These are phyloP conservation scores for Eilema caniola DNA, from an alignment of 2,888 invertebrate genomes.

Conservation along the genomic window DNA sequence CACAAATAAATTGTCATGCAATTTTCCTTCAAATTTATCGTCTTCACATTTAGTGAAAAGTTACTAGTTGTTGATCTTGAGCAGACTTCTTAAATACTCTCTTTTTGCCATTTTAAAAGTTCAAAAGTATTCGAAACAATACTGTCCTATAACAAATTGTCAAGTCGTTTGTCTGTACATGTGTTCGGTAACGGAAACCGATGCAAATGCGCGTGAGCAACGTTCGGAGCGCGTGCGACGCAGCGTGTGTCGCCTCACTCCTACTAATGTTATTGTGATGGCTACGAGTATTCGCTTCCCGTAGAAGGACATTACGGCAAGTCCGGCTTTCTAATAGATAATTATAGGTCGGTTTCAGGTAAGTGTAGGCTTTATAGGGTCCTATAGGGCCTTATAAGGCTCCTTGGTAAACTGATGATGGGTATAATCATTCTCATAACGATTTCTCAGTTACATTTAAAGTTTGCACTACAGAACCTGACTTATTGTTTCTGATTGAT, in stretches of 20 bases:
- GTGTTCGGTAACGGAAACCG: slow-evolving; percentile 51
- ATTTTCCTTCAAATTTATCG: too few species aligned
- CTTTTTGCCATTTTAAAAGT: not conserved
- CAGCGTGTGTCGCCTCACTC: slow-evolving; percentile 10
- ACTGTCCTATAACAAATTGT: not conserved
- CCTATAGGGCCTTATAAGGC: not conserved
- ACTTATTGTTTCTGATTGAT: too few species aligned
- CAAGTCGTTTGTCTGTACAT: slow-evolving; percentile 32
- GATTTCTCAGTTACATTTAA: too few species aligned
- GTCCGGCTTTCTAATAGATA: slow-evolving; percentile 7
- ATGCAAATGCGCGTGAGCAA: slow-evolving; percentile 48
- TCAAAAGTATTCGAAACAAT: not conserved
- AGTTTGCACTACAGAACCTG: too few species aligned
- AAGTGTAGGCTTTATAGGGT: not conserved
- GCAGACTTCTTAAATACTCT: too few species aligned
- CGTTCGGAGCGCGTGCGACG: slow-evolving; percentile 22
- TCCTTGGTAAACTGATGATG: not conserved
- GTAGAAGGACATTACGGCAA: slow-evolving; percentile 17
- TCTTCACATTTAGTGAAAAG: too few species aligned
- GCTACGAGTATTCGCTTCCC: slow-evolving; percentile 13
- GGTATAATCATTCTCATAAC: too few species aligned
- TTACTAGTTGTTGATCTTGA: too few species aligned
- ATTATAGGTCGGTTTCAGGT: not conserved
- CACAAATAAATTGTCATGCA: too few species aligned
- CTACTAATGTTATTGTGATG: slow-evolving; percentile 11